A percentile compares a stretch with the other conserved stretches of the same genome.
Conservation (phyloP, 2,888 invertebrate species). For the Cheilosia vernalis region DNA sequence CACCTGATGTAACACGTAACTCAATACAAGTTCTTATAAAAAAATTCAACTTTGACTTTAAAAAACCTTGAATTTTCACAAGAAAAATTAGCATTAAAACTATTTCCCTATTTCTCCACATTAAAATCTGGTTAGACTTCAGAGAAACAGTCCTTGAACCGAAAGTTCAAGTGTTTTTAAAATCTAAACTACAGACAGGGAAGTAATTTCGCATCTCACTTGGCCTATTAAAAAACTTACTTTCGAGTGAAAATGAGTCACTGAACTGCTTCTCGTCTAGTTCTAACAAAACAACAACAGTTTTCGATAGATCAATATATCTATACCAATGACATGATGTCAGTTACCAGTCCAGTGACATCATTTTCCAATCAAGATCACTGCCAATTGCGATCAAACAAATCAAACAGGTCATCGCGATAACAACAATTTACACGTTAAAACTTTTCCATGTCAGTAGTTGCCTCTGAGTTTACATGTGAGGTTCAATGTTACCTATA, state of each 20-base stretch:
- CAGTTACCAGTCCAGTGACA: neutral
- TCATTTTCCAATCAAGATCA: neutral
- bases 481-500: constrained; percentile 61
- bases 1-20: too few species aligned
- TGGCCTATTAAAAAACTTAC: neutral
- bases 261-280: too few species aligned
- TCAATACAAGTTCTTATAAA: neutral
- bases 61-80: neutral
- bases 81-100: neutral
- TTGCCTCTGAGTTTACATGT: constrained; percentile 29
- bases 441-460: neutral
- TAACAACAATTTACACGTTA: neutral
- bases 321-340: too few species aligned
- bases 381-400: neutral
- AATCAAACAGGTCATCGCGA: neutral
- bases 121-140: neutral
- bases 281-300: too few species aligned
- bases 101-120: neutral
- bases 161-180: neutral
- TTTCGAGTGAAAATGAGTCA: too few species aligned
- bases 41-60: neutral
- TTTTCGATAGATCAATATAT: too few species aligned
- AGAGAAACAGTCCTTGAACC: neutral
- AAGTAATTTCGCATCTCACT: neutral
- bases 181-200: neutral